Evolutionary conservation across 2,888 invertebrate genomes (phyloP).

Genomic region (Gryllus longicercus): DNA sequence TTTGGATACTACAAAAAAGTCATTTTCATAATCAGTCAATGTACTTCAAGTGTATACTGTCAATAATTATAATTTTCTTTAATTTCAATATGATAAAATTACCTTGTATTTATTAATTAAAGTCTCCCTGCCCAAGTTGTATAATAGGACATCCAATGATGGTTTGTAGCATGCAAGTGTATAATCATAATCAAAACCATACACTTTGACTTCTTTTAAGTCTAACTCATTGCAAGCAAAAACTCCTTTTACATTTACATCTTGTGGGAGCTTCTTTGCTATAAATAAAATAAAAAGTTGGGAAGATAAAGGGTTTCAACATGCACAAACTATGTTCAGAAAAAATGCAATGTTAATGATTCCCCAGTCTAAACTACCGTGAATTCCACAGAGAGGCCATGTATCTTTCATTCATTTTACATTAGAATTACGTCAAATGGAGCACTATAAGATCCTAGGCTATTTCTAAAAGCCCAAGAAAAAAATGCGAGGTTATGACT

Average conservation of each 20-base stretch:
- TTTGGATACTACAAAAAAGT: constrained; percentile 74
- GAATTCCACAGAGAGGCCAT: too few species aligned
- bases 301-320: neutral
- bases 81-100: constrained; percentile 30
- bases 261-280: constrained; percentile 84
- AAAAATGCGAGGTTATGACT: too few species aligned
- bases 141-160: constrained; percentile 81
- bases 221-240: constrained; percentile 96
- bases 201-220: constrained; percentile 84
- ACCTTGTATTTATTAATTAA: constrained; percentile 87
- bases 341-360: too few species aligned
- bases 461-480: too few species aligned
- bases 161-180: constrained; percentile 93
- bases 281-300: constrained; percentile 29
- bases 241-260: constrained; percentile 82
- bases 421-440: too few species aligned
- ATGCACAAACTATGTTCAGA: too few species aligned
- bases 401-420: too few species aligned
- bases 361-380: too few species aligned
- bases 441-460: too few species aligned
- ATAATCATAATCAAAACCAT: constrained; percentile 98
- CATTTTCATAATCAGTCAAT: constrained; percentile 24
- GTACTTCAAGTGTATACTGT: neutral
- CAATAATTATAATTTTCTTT: too few species aligned
- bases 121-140: constrained; percentile 82